Evolutionary conservation across 2,888 invertebrate species (phyloP), one percentile per base, ranked within the genome.

Genomic region (Pyrrhosoma nymphula): DNA sequence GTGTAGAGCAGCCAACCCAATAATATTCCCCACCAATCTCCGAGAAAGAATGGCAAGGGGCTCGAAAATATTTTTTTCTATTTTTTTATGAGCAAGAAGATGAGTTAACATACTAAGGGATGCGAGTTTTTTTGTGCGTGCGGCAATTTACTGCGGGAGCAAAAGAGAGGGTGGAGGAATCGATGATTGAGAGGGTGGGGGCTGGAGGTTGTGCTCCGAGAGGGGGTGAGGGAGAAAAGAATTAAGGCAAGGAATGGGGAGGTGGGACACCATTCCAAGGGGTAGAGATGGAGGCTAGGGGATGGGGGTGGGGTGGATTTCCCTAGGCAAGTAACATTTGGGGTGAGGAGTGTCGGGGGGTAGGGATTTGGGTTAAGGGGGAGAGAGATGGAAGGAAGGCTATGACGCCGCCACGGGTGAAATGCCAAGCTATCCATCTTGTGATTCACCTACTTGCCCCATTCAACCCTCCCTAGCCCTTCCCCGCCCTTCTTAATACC

Each of bases 361-460:
- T 4, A 18, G 26, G 90, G 56, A 20, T 23, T 23, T 30, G 16
- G 35, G 16, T n/a, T 69, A 23, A 39, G 14, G 2, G 60, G 18
- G 69, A 69, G 26, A 39, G 93, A 35, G 60, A n/a, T 47, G 93
- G 93, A 93, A n/a, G 26, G 35, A 30, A 91, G 93, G 60, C 60
- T 63, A 91, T 91, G 91, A 91, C 91, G 91, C 35, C 91, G 91
- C 91, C 91, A 63, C 63, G 91, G 69, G 93, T 75, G 93, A 93
- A 93, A 93, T 93, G 93, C 55, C 69, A 93, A 69, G 47, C 69
- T 75, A 93, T 93, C 93, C 69, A 93, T 93, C 93, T 93, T 93
- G 93, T 93, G 93, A 93, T 93, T 93, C 93, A 93, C 93, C 93
- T 93, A 93, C 93, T 93, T 91, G 91, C 91, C 63, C 91, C 91